phyloP scores from a whole-genome alignment of 2,888 invertebrate genomes.

The Cheilosia soror region DNA sequence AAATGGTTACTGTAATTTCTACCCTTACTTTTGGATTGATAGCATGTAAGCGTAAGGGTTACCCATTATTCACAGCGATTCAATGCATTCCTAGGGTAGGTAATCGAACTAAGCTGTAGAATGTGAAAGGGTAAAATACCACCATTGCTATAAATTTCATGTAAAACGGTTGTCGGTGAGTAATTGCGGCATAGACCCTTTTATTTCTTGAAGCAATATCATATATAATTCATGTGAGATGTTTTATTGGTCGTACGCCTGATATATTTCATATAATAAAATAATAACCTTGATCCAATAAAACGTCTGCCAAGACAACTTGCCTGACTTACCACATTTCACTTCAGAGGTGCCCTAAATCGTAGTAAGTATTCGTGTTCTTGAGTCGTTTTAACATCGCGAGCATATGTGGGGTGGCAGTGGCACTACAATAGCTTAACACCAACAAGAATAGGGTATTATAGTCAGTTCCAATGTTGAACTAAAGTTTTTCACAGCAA shows the following conservation, averaged over 20 bases:
- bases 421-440: not conserved
- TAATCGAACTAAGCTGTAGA: not conserved
- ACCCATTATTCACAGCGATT: conserved; percentile 13
- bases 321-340: not conserved
- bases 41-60: conserved; percentile 20
- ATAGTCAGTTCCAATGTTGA: too few species aligned
- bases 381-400: not conserved
- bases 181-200: conserved; percentile 38
- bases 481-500: too few species aligned
- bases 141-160: conserved; percentile 11
- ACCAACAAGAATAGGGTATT: too few species aligned
- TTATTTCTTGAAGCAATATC: not conserved
- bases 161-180: conserved; percentile 30
- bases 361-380: conserved; percentile 7
- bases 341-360: conserved; percentile 16
- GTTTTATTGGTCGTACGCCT: not conserved
- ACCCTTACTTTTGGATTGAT: conserved; percentile 30
- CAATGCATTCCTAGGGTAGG: not conserved
- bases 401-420: not conserved
- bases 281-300: conserved; percentile 52
- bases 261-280: conserved; percentile 37
- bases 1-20: conserved; percentile 16
- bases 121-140: not conserved
- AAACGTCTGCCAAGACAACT: conserved; percentile 29
- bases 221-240: not conserved